Percentiles rank a stretch among this genome's conserved stretches.
phyloP scores from a whole-genome alignment of 2,113 vertebrate genomes.

The Erinaceus europaeus region DNA sequence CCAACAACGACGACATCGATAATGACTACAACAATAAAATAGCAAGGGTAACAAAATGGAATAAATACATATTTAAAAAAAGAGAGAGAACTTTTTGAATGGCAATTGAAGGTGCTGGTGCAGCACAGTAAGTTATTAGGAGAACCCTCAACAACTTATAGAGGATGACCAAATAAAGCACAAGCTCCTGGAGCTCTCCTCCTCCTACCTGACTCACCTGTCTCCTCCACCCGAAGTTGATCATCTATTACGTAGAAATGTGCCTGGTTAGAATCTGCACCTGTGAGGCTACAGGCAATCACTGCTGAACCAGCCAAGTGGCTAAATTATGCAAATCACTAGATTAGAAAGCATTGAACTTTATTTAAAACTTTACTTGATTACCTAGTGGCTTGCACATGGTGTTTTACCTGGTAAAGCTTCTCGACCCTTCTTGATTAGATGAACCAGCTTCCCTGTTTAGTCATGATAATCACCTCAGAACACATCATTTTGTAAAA shows the following conservation, averaged over 20 bases:
- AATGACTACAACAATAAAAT: no score
- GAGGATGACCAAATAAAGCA: background rate
- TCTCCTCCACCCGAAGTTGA: background rate
- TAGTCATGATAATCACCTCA: background rate
- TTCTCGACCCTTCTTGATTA: background rate
- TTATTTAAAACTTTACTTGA: background rate
- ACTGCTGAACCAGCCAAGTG: background rate
- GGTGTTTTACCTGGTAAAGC: background rate
- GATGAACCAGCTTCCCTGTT: background rate
- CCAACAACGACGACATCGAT: no score
- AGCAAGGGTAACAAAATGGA: no score
- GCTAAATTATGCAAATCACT: background rate
- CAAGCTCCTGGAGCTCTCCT: background rate
- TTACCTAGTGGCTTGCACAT: background rate
- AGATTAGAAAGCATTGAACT: conserved; percentile 25
- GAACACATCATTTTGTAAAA: background rate
- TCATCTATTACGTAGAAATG: background rate
- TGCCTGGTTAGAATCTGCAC: background rate
- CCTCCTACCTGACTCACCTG: background rate
- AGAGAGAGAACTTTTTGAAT: background rate
- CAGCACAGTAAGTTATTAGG: background rate
- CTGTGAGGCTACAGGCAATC: background rate
- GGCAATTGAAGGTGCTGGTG: conserved; percentile 7
- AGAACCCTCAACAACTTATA: background rate
- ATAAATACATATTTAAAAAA: no score